A percentile compares a stretch with the other conserved stretches of the same genome.
Conservation (phyloP, 2,797 vertebrate genomes). For the Rhinella marina region DNA sequence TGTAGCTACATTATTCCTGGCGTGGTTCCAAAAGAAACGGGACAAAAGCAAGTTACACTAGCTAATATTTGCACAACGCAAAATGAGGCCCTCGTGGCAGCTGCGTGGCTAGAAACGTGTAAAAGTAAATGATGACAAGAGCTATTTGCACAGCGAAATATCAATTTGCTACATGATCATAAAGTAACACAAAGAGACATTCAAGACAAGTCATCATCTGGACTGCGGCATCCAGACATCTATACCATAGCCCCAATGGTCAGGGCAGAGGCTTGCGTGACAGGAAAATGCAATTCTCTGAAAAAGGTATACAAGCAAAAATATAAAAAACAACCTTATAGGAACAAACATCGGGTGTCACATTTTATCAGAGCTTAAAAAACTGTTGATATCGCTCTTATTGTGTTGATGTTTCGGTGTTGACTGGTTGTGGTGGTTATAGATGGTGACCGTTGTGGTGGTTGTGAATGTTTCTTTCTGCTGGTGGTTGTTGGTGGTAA, state of each 20-base stretch:
- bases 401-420: no score
- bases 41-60: constrained; percentile 31
- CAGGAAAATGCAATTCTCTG: background rate
- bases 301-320: background rate
- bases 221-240: background rate
- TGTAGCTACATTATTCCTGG: constrained; percentile 23
- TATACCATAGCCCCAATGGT: background rate
- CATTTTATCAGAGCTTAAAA: no score
- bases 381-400: no score
- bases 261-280: background rate
- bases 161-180: background rate
- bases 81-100: background rate
- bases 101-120: background rate
- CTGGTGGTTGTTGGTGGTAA: no score
- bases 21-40: background rate
- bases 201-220: background rate
- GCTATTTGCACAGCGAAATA: background rate
- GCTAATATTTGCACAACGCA: constrained; percentile 7
- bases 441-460: no score
- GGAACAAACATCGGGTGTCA: no score
- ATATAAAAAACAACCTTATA: background rate
- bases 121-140: constrained; percentile 2
- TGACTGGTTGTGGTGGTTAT: no score
- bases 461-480: no score
- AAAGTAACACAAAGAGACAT: constrained; percentile 9